Conservation (phyloP, 2,797 vertebrate genomes). For the Carapus acus region DNA sequence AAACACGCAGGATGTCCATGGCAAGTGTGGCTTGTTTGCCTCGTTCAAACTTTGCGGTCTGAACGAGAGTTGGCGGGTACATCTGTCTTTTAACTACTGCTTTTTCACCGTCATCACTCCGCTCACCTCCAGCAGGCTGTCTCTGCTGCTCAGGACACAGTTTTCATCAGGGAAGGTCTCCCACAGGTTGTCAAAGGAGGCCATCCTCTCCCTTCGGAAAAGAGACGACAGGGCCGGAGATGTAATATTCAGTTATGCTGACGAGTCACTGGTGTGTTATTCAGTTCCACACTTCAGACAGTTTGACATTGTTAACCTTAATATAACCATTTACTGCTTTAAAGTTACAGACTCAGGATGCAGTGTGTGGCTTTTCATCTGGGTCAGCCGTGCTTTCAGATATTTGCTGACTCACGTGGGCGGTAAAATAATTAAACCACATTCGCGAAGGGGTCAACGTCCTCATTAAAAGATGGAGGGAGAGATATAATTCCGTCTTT, state of each 20-base stretch:
- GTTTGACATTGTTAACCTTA: not conserved
- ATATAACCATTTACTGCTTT: constrained; percentile 15
- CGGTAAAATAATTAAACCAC: constrained; percentile 10
- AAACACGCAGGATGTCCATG: not conserved
- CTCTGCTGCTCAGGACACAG: constrained; percentile 76
- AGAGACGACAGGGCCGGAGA: not conserved
- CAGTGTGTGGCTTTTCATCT: constrained; percentile 12
- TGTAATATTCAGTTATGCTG: too few relatives aligned
- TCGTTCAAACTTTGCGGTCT: not conserved
- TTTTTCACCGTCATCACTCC: not conserved
- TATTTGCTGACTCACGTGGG: constrained; percentile 30
- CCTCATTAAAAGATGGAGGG: constrained; percentile 30
- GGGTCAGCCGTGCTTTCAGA: not conserved
- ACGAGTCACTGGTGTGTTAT: too few relatives aligned
- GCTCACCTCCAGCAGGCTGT: constrained; percentile 76
- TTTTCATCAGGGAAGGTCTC: constrained; percentile 84
- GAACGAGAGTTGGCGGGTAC: not conserved
- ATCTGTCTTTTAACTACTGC: not conserved
- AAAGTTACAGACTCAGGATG: not conserved
- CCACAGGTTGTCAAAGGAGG: constrained; percentile 74
- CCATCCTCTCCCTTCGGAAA: constrained; percentile 67
- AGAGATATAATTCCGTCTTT: constrained; percentile 5
- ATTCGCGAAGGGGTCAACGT: constrained; percentile 24
- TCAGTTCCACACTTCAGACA: too few relatives aligned
- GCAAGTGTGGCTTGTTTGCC: not conserved